Conservation (phyloP, 2,888 invertebrate species). For the Drosophila mulleri region DNA sequence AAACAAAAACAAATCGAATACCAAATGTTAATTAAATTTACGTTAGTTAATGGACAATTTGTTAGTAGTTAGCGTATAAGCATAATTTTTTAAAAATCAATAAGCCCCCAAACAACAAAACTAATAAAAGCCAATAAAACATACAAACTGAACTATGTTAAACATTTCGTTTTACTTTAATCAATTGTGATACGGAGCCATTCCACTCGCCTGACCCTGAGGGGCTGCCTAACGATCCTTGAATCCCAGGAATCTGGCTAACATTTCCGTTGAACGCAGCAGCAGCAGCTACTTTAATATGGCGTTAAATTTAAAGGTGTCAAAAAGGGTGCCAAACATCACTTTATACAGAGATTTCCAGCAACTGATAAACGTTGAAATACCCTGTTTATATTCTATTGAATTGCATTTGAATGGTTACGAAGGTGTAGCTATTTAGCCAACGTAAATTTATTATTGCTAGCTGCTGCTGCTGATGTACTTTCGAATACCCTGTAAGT, state of each 20-base stretch:
- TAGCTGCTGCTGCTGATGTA: background rate
- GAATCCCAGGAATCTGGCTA: constrained; percentile 2
- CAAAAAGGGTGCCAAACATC: constrained; percentile 13
- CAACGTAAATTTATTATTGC: background rate
- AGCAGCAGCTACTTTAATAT: constrained; percentile 26
- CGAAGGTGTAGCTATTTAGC: background rate
- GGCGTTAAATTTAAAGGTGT: constrained; percentile 36
- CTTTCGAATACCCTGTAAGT: background rate
- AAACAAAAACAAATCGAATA: constrained; percentile 12
- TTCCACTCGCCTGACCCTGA: background rate
- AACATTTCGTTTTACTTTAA: background rate
- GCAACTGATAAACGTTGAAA: background rate
- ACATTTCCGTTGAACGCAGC: constrained; percentile 3
- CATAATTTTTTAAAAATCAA: constrained; percentile 79
- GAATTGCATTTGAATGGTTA: background rate
- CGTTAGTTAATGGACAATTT: constrained; percentile 80
- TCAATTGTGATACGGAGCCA: background rate
- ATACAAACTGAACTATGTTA: constrained; percentile 23
- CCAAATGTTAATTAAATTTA: constrained; percentile 74
- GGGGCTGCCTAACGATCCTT: constrained; percentile 34
- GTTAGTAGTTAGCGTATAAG: constrained; percentile 78
- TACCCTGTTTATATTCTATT: constrained; percentile 20
- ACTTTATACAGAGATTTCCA: background rate
- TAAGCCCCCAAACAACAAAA: constrained; percentile 51
- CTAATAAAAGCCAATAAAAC: constrained; percentile 7